Conservation (phyloP, 2,113 vertebrate species). For the Trematomus loennbergii region DNA sequence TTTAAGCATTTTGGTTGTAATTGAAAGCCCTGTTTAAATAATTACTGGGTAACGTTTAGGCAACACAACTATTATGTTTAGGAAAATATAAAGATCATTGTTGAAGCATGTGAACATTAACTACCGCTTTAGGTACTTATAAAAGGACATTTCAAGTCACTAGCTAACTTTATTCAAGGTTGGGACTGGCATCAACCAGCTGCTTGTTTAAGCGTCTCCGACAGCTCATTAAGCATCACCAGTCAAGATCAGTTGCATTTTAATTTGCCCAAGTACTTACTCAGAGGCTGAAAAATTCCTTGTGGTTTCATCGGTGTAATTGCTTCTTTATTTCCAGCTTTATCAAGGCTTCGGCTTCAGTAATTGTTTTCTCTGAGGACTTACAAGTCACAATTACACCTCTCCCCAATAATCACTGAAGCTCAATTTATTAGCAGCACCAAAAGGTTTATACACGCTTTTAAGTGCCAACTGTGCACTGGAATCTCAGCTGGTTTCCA, state of each 20-base stretch:
- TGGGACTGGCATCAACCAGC: not conserved
- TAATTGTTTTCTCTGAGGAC: slow-evolving; percentile 40
- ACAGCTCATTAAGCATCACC: slow-evolving; percentile 34
- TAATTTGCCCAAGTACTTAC: slow-evolving; percentile 28
- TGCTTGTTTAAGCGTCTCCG: slow-evolving; percentile 13
- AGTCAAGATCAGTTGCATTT: slow-evolving; percentile 16
- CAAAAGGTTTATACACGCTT: slow-evolving; percentile 51
- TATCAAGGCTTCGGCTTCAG: slow-evolving; percentile 2
- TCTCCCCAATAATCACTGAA: not conserved
- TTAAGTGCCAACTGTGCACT: slow-evolving; percentile 54
- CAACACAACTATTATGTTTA: too few relatives aligned
- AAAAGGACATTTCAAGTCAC: not conserved
- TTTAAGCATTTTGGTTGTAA: too few relatives aligned
- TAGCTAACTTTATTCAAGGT: not conserved
- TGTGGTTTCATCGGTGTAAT: slow-evolving; percentile 11
- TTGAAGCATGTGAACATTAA: too few relatives aligned
- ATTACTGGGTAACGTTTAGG: too few relatives aligned
- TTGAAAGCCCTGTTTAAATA: too few relatives aligned
- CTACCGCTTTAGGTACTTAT: not conserved
- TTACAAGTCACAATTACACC: slow-evolving; percentile 29
- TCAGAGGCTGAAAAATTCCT: slow-evolving; percentile 11
- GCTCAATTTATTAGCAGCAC: slow-evolving; percentile 44
- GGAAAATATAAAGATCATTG: too few relatives aligned
- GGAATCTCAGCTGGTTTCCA: slow-evolving; percentile 75
- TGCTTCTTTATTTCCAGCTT: slow-evolving; percentile 23